These are phyloP conservation scores for Parazoanthus darwini DNA, from an alignment of 92 coral and sea anemone genomes.

Conservation along the genomic window DNA sequence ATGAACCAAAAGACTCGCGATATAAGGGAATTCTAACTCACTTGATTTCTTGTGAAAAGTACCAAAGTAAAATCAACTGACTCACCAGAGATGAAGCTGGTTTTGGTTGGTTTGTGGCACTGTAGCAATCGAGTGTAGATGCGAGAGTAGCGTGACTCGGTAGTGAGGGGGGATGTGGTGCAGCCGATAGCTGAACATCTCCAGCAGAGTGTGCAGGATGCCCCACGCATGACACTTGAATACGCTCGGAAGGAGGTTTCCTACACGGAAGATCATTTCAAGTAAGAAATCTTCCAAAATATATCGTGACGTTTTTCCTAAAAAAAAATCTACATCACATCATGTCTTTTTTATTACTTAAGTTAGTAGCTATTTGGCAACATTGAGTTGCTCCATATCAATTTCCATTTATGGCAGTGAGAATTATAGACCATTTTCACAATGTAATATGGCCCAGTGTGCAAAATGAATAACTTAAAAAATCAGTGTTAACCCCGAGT, in stretches of 20 bases:
- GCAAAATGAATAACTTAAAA: too few relatives aligned
- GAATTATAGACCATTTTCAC: too few relatives aligned
- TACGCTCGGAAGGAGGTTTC: conserved; percentile 81
- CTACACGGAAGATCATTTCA: conserved; percentile 35
- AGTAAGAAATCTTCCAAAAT: background rate
- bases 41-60: background rate
- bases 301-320: background rate
- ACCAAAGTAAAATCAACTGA: background rate
- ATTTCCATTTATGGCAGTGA: too few relatives aligned
- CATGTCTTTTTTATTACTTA: too few relatives aligned
- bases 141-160: conserved; percentile 91
- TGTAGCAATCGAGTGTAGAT: conserved; percentile 91
- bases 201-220: conserved; percentile 87
- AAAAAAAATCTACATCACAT: too few relatives aligned
- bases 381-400: too few relatives aligned
- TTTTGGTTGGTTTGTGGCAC: conserved; percentile 97
- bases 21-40: background rate
- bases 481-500: too few relatives aligned
- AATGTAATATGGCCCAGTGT: too few relatives aligned
- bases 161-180: conserved; percentile 93
- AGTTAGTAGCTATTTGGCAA: too few relatives aligned
- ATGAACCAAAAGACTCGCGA: background rate
- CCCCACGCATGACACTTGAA: conserved; percentile 98
- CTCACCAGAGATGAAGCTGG: conserved; percentile 95
- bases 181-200: conserved; percentile 95